These are phyloP conservation scores for Agriotes lineatus DNA, from an alignment of 2,888 invertebrate species.

Conservation along the genomic window DNA sequence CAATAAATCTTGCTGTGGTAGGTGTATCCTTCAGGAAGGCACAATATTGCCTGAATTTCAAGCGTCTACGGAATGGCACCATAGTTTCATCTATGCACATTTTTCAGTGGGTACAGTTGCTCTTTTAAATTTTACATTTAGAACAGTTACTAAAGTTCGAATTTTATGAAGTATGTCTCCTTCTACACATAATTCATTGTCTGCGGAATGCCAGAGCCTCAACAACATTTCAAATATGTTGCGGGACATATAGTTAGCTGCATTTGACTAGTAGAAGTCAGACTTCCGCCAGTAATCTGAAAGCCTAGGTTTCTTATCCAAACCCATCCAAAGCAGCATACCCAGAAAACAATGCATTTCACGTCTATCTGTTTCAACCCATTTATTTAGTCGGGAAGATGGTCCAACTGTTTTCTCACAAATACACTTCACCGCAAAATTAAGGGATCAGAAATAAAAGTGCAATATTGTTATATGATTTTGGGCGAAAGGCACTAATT, in stretches of 20 bases:
- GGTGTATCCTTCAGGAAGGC: neutral
- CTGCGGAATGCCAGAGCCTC: neutral
- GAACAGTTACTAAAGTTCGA: too few species aligned
- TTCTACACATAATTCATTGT: neutral
- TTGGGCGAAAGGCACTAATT: too few species aligned
- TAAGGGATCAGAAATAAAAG: too few species aligned
- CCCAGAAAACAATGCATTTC: neutral
- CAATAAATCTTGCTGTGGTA: slow-evolving; percentile 9
- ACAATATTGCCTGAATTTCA: neutral
- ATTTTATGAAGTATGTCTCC: neutral
- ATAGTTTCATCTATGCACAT: neutral
- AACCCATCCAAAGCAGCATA: neutral
- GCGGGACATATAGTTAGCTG: neutral
- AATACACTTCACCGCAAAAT: too few species aligned
- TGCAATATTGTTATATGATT: too few species aligned
- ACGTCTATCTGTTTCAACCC: neutral
- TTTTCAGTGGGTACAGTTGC: neutral
- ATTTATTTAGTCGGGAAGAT: neutral
- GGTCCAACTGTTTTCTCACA: neutral
- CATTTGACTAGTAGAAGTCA: neutral
- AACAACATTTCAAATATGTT: neutral
- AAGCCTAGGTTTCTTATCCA: too few species aligned
- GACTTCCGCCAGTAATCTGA: neutral
- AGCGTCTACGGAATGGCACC: neutral
- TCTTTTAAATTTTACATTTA: neutral